Percentiles rank a stretch among this genome's conserved stretches.
phyloP scores from a whole-genome alignment of 2,797 vertebrate species.

The Enteromius unitaeniatus region DNA sequence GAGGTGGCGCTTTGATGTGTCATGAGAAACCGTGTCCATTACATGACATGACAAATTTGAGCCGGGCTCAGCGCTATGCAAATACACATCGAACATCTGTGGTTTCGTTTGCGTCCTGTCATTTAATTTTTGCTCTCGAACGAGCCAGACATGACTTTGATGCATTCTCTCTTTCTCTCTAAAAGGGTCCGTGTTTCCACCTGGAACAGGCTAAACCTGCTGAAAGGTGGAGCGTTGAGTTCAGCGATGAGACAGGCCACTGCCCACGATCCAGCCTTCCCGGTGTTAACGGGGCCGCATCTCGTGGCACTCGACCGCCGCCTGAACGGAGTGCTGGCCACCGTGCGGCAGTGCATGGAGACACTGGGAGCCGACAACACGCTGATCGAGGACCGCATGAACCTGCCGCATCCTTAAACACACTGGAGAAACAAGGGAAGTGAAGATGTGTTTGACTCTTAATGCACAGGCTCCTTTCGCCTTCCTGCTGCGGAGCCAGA shows the following conservation, averaged over 20 bases:
- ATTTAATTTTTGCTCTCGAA: background rate
- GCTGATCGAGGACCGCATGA: conserved; percentile 96
- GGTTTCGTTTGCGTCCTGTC: background rate
- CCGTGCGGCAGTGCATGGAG: conserved; percentile 94
- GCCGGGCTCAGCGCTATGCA: background rate
- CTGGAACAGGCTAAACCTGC: conserved; percentile 93
- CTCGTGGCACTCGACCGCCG: conserved; percentile 90
- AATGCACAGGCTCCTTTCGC: conserved; percentile 13
- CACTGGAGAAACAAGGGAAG: background rate
- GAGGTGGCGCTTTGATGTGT: background rate
- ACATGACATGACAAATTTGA: background rate
- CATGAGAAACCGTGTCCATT: background rate
- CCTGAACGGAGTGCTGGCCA: conserved; percentile 86
- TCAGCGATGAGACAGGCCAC: conserved; percentile 89
- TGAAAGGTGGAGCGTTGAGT: conserved; percentile 88
- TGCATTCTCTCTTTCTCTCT: background rate
- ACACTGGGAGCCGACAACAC: conserved; percentile 89
- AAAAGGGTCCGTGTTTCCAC: conserved; percentile 93
- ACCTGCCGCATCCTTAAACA: conserved; percentile 88
- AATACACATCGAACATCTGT: background rate
- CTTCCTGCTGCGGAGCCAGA: conserved; percentile 21
- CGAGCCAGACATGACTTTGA: background rate
- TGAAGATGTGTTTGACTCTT: conserved; percentile 27
- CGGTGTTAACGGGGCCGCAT: conserved; percentile 87
- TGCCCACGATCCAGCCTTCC: conserved; percentile 88